These are phyloP conservation scores for Chascanopsetta lugubris DNA, from an alignment of 2,113 vertebrate species.

Conservation along the genomic window DNA sequence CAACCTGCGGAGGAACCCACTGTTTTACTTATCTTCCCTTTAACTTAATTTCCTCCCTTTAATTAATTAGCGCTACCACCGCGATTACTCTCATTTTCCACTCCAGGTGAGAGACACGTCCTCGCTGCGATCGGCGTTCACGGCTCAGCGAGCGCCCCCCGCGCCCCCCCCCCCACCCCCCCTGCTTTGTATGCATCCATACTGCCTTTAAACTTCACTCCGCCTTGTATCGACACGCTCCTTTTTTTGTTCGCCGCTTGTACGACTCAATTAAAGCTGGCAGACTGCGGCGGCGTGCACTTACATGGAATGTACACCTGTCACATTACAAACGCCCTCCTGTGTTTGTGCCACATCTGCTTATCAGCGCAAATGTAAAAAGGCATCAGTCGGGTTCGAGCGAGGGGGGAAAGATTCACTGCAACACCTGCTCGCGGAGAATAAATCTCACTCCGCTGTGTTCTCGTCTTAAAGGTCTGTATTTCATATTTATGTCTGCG, in stretches of 20 bases:
- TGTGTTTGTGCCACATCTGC: background rate
- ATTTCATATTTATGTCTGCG: too few species aligned
- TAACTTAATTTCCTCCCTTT: background rate
- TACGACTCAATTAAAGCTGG: background rate
- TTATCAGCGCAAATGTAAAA: background rate
- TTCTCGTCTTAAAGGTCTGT: background rate
- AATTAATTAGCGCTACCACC: background rate
- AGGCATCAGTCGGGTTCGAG: background rate
- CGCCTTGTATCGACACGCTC: background rate
- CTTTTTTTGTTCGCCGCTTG: slow-evolving; percentile 8
- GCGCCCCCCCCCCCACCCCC: too few species aligned
- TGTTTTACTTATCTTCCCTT: background rate
- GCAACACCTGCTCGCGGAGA: background rate
- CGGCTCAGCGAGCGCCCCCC: background rate
- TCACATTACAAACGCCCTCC: background rate
- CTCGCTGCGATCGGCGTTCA: background rate
- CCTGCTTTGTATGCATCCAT: background rate
- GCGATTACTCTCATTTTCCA: background rate
- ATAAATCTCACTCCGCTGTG: background rate
- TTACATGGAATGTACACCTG: background rate
- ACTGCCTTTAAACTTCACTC: background rate
- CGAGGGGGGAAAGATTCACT: background rate
- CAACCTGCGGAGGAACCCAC: too few species aligned
- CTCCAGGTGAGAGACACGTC: background rate
- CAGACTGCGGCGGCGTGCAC: background rate